phyloP scores from a whole-genome alignment of 2,113 vertebrate species.

The Turdus rufiventris region DNA sequence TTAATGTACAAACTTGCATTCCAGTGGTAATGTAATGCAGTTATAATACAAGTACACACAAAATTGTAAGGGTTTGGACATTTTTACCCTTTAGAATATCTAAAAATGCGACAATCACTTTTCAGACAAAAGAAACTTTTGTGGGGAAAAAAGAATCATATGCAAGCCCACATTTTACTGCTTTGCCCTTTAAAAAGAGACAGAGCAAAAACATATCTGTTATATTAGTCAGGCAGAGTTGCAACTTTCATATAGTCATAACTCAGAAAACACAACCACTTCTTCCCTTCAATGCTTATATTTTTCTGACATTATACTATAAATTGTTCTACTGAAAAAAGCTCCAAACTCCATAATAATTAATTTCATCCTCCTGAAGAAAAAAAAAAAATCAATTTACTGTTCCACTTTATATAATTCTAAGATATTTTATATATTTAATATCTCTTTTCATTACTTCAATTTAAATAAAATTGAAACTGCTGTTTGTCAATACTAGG shows the following conservation, averaged over 20 bases:
- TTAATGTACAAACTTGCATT: not conserved
- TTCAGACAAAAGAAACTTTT: not conserved
- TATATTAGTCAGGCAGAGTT: not conserved
- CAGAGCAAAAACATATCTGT: not conserved
- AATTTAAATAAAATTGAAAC: not conserved
- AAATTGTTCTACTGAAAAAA: not conserved
- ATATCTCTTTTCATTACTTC: not conserved
- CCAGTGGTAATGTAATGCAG: not conserved
- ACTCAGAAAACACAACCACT: not conserved
- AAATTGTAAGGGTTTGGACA: not conserved
- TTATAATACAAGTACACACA: not conserved
- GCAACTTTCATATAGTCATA: not conserved
- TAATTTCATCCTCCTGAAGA: not conserved
- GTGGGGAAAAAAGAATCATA: not conserved
- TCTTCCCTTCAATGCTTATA: not conserved
- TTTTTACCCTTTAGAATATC: not conserved
- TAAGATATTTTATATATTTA: not conserved
- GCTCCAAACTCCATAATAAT: rapidly evolving
- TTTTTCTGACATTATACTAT: not conserved
- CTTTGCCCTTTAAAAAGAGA: not conserved
- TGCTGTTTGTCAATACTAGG: not conserved
- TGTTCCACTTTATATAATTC: not conserved
- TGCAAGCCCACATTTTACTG: not conserved
- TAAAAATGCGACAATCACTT: not conserved
- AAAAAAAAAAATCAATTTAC: not conserved